Evolutionary conservation across 1,140 invertebrate genomes (phyloP).

Genomic region (Tetramorium alpestre): DNA sequence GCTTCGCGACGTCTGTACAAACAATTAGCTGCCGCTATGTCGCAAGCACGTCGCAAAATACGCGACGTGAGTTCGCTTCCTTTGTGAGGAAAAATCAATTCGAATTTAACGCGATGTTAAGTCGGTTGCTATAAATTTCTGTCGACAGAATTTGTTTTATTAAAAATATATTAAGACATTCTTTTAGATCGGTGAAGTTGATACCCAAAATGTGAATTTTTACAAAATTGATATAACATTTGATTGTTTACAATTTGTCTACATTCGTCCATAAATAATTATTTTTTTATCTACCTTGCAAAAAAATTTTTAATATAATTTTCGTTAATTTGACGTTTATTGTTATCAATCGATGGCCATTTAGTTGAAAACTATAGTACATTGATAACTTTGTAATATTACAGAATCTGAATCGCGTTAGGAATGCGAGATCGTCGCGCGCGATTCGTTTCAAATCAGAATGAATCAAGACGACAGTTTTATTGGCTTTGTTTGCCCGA

Average conservation of each 20-base stretch:
- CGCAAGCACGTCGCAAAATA: background rate
- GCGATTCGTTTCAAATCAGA: background rate
- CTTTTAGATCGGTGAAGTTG: no score
- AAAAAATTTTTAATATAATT: no score
- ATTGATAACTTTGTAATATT: background rate
- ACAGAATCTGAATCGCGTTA: background rate
- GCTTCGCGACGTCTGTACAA: conserved; percentile 28
- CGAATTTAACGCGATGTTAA: background rate
- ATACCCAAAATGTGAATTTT: no score
- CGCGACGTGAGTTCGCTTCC: background rate
- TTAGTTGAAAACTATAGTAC: background rate
- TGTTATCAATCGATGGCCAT: background rate
- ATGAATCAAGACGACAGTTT: background rate
- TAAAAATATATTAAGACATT: no score
- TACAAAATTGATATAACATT: no score
- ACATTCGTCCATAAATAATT: no score
- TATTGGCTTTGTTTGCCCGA: background rate
- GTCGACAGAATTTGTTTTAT: background rate
- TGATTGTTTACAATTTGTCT: no score
- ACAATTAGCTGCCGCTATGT: conserved; percentile 6
- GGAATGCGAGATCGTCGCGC: background rate
- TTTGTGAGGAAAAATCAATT: background rate
- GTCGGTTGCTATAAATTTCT: background rate
- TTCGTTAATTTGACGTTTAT: no score
- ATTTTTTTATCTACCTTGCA: no score